A percentile compares a stretch with the other conserved stretches of the same genome.
These are phyloP conservation scores for Hylaeus volcanicus DNA, from an alignment of 1,140 invertebrate genomes.

Conservation along the genomic window DNA sequence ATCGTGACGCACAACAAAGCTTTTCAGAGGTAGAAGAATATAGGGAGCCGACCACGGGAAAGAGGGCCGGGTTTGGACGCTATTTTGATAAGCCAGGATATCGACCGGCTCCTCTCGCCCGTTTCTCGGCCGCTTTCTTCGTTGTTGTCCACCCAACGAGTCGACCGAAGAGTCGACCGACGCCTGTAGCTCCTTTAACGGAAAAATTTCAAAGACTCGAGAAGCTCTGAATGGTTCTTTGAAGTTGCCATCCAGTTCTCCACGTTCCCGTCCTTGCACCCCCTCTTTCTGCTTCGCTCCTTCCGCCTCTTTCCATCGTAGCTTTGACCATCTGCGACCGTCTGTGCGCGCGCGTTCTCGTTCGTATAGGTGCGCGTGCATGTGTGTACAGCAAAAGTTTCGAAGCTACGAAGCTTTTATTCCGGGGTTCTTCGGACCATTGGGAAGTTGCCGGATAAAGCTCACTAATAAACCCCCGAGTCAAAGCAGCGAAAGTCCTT, in stretches of 20 bases:
- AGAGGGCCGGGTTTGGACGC: not conserved
- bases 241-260: slow-evolving; percentile 54
- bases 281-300: slow-evolving; percentile 2
- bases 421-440: slow-evolving; percentile 55
- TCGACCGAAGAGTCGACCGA: slow-evolving; percentile 53
- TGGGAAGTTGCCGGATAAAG: slow-evolving; percentile 65
- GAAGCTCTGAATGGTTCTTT: slow-evolving; percentile 63
- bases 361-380: not conserved
- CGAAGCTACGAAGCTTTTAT: slow-evolving; percentile 61
- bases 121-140: slow-evolving; percentile 24
- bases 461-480: slow-evolving; percentile 67
- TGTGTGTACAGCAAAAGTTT: slow-evolving; percentile 55
- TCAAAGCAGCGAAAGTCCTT: slow-evolving; percentile 63
- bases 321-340: slow-evolving; percentile 58
- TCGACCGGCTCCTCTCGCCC: slow-evolving; percentile 38
- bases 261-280: slow-evolving; percentile 19
- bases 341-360: not conserved
- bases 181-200: slow-evolving; percentile 62
- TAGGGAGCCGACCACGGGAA: not conserved
- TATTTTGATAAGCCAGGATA: slow-evolving; percentile 58
- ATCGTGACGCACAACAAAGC: slow-evolving; percentile 28
- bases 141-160: slow-evolving; percentile 32
- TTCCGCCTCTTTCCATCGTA: slow-evolving; percentile 28
- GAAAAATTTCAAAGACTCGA: slow-evolving; percentile 64
- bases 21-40: not conserved